Percentiles rank a stretch among this genome's conserved stretches.
These are phyloP conservation scores for Diarsia brunnea DNA, from an alignment of 2,888 invertebrate species.

Conservation along the genomic window DNA sequence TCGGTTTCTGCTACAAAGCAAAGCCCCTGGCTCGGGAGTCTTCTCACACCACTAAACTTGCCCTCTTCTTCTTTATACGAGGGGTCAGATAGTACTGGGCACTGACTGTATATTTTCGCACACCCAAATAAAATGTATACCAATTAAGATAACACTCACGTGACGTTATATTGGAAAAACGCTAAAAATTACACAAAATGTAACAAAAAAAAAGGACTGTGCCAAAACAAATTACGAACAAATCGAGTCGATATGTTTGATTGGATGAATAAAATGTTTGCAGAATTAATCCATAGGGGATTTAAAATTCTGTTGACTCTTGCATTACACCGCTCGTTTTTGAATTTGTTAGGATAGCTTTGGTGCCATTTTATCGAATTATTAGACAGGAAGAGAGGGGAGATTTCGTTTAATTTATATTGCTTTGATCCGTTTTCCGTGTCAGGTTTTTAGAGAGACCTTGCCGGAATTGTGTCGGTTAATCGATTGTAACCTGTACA, in stretches of 20 bases:
- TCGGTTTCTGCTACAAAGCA: too few species aligned
- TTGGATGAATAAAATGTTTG: slow-evolving; percentile 41
- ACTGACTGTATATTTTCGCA: too few species aligned
- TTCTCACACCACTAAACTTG: too few species aligned
- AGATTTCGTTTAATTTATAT: slow-evolving; percentile 36
- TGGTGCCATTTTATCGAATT: slow-evolving; percentile 29
- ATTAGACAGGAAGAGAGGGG: background rate
- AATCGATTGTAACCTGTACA: background rate
- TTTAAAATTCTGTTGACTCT: slow-evolving; percentile 36
- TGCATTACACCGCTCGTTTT: slow-evolving; percentile 29
- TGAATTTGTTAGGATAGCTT: slow-evolving; percentile 8
- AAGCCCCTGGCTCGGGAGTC: too few species aligned
- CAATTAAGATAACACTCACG: too few species aligned
- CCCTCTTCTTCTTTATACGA: too few species aligned
- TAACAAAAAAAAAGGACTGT: slow-evolving; percentile 9
- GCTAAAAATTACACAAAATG: background rate
- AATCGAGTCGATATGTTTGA: slow-evolving; percentile 36
- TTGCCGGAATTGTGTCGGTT: background rate
- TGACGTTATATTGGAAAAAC: background rate
- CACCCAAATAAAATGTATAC: too few species aligned
- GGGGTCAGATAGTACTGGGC: too few species aligned
- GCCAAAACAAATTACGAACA: slow-evolving; percentile 33
- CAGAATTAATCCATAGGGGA: slow-evolving; percentile 36
- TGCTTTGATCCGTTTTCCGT: slow-evolving; percentile 7
- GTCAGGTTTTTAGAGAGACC: background rate